phyloP scores from a whole-genome alignment of 2,888 invertebrate species.

The Arctia plantaginis region DNA sequence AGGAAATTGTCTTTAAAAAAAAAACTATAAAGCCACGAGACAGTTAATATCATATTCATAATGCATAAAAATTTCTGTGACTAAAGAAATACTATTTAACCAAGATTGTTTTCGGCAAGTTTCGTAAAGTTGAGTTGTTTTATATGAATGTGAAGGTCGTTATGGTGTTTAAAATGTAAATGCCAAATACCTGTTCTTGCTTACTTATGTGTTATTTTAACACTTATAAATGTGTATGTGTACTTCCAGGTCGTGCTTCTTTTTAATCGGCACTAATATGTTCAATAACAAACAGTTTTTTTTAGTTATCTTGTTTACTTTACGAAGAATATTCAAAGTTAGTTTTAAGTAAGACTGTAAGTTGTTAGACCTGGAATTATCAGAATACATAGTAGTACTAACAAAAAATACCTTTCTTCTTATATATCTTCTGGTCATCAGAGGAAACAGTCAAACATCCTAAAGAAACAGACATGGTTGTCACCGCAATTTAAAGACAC shows the following conservation, averaged over 20 bases:
- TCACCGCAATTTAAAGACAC: too few species aligned
- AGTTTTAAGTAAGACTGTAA: neutral
- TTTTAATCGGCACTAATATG: neutral
- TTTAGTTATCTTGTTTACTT: neutral
- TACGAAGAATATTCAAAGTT: neutral
- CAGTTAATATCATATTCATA: too few species aligned
- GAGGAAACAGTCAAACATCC: too few species aligned
- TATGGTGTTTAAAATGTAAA: constrained; percentile 4
- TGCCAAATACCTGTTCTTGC: constrained; percentile 1
- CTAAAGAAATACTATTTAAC: neutral
- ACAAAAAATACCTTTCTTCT: too few species aligned
- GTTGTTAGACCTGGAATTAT: too few species aligned
- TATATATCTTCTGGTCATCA: neutral
- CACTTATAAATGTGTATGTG: neutral
- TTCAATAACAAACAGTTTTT: neutral
- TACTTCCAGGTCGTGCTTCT: neutral
- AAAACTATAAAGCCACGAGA: too few species aligned
- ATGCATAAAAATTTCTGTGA: too few species aligned
- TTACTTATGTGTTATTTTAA: neutral
- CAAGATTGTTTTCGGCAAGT: neutral
- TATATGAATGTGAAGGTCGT: constrained; percentile 12
- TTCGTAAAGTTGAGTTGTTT: neutral
- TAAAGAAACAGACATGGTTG: too few species aligned
- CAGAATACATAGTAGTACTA: too few species aligned
- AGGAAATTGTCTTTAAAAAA: too few species aligned